Conservation (phyloP, 2,888 invertebrate species). For the Petrophora chlorosata region DNA sequence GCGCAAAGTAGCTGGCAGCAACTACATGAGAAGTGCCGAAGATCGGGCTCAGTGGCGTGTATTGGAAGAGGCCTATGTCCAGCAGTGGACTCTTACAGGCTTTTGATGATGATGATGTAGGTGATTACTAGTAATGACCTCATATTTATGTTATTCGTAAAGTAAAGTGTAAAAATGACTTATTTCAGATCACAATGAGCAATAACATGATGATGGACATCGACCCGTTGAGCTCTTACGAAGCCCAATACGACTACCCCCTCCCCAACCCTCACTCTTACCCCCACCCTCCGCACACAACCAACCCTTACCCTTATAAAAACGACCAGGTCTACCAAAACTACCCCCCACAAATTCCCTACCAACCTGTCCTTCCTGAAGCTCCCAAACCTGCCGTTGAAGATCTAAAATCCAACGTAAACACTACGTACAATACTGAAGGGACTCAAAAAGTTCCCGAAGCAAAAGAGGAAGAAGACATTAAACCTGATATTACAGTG, state of each 20-base stretch:
- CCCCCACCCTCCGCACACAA: background rate
- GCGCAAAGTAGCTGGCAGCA: too few species aligned
- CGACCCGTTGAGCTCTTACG: slow-evolving; percentile 63
- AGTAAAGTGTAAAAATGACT: too few species aligned
- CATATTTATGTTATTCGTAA: too few species aligned
- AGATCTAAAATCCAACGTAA: too few species aligned
- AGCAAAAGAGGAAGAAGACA: slow-evolving; percentile 25
- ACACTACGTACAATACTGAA: background rate
- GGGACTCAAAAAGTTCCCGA: background rate
- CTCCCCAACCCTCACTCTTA: slow-evolving; percentile 16
- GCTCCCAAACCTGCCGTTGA: too few species aligned
- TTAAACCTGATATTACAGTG: slow-evolving; percentile 40
- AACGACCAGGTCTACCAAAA: slow-evolving; percentile 36
- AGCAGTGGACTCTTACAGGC: too few species aligned
- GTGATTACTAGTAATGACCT: too few species aligned
- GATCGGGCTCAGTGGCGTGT: too few species aligned
- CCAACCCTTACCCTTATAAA: slow-evolving; percentile 34
- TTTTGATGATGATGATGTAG: too few species aligned
- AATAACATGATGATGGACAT: slow-evolving; percentile 49
- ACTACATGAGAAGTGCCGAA: too few species aligned
- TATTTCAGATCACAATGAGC: slow-evolving; percentile 57
- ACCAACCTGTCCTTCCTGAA: slow-evolving; percentile 17
- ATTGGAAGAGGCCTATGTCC: too few species aligned
- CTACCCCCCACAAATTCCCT: slow-evolving; percentile 32
- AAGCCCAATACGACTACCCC: slow-evolving; percentile 40